Conservation (phyloP, 1,140 invertebrate genomes). For the Pectinophora gossypiella region DNA sequence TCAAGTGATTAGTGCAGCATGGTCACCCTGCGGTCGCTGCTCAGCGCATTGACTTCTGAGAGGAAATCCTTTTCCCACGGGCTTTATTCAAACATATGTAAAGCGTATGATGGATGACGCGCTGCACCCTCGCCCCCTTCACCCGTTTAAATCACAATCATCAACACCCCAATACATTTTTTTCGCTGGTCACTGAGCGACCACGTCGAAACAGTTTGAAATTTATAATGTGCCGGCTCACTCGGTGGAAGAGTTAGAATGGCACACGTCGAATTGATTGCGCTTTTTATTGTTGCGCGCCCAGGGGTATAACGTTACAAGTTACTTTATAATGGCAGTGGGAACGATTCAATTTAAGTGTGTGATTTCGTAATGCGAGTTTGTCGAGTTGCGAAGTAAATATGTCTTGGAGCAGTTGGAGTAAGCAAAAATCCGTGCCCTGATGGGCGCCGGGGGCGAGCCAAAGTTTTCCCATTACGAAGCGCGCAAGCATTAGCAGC, state of each 20-base stretch:
- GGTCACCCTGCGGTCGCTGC: conserved; percentile 46
- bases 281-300: conserved; percentile 52
- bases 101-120: conserved; percentile 73
- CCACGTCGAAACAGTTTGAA: conserved; percentile 35
- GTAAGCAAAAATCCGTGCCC: neutral
- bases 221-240: conserved; percentile 66
- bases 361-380: neutral
- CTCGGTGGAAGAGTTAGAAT: conserved; percentile 56
- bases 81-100: conserved; percentile 76
- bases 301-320: conserved; percentile 40
- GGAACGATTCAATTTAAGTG: conserved; percentile 7
- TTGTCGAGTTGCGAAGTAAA: neutral
- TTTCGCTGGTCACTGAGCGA: conserved; percentile 64
- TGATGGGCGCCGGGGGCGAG: conserved; percentile 17
- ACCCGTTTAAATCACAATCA: conserved; percentile 70
- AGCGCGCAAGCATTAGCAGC: conserved; percentile 65
- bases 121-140: conserved; percentile 39
- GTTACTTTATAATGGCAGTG: conserved; percentile 9
- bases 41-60: conserved; percentile 64
- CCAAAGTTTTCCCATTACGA: conserved; percentile 71
- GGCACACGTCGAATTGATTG: conserved; percentile 61
- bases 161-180: conserved; percentile 52
- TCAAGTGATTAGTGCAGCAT: no score
- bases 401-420: neutral
- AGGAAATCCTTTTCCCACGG: conserved; percentile 75